Conservation (phyloP, 2,888 invertebrate genomes). For the Monopis laevigella region DNA sequence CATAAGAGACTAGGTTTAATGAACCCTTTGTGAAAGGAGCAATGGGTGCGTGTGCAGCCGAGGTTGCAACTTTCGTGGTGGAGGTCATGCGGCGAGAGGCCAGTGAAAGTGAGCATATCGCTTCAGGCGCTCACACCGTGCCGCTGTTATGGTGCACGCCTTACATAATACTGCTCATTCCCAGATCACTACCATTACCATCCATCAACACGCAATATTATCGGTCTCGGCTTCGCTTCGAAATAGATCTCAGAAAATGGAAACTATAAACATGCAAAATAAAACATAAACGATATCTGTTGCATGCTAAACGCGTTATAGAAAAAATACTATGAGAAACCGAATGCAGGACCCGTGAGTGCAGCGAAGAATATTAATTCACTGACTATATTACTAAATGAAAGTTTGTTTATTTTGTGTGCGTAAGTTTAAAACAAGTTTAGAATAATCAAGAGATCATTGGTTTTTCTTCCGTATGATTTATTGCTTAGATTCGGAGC, state of each 20-base stretch:
- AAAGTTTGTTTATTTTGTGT: background rate
- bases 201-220: slow-evolving; percentile 7
- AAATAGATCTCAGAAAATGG: slow-evolving; percentile 1
- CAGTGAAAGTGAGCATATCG: slow-evolving; percentile 21
- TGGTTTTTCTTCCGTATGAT: too few relatives aligned
- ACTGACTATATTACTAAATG: background rate
- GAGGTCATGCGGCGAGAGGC: slow-evolving; percentile 22
- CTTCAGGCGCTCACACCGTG: slow-evolving; percentile 6
- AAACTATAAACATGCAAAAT: background rate
- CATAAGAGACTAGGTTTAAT: slow-evolving; percentile 19
- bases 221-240: background rate
- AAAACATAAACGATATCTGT: background rate
- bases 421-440: background rate
- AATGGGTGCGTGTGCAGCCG: slow-evolving; percentile 13
- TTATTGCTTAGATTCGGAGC: too few relatives aligned
- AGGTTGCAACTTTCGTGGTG: slow-evolving; percentile 23
- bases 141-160: slow-evolving; percentile 17
- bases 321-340: background rate
- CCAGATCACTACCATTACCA: slow-evolving; percentile 5
- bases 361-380: slow-evolving; percentile 4
- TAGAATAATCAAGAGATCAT: too few relatives aligned
- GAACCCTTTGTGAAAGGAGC: slow-evolving; percentile 23
- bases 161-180: slow-evolving; percentile 16
- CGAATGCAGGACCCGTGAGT: background rate
- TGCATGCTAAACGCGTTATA: slow-evolving; percentile 4